Evolutionary conservation across 2,888 invertebrate genomes (phyloP), one percentile per base, ranked within the genome.

Genomic region (Rhamphomyia laevipes): DNA sequence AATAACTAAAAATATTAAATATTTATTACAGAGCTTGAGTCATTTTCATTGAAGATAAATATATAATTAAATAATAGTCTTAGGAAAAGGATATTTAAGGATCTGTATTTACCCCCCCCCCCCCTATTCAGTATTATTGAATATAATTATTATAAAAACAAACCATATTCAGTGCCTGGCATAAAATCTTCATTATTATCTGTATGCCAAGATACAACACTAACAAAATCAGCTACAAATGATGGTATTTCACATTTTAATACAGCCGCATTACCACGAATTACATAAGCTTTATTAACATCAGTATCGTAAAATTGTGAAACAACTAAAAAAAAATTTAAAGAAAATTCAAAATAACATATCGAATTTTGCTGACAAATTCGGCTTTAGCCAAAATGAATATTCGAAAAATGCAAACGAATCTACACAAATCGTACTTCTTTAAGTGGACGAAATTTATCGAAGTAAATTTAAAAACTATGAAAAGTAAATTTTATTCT

Each of bases 221-320:
- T 79, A 56, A 94, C 88, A 72, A 92, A 93, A 73, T 93, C 92
- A 55, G 88, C 88, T 52, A 93, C 91, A 73, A 91, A 94, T 48
- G 89, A 89, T 37, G 94, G 94, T 60, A 90, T 85, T 61, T 86
- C 86, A 73, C 90, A 91, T 72, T 90, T 90, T 60, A 90, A 74
- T 52, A 90, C 84, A 13, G 89, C 90, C 37, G 87, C 82, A 68
- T 91, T 91, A 50, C 90, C 89, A 57, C 84, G 79, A 62, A 90
- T 90, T 43, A 90, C 88, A 70, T 90, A 88, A 67, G 90, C 90
- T 73, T 90, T 86, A 75, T 89, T 89, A 59, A 90, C 90, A 75
- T 91, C 90, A 46, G 87, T 86, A 71, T 89, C 88, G 73, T 89
- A 91, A 71, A 82, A 84, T 68, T 91, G 90, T 68, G 87, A 84